These are phyloP conservation scores for Leucophenga montana DNA, from an alignment of 2,888 invertebrate genomes.

Conservation along the genomic window DNA sequence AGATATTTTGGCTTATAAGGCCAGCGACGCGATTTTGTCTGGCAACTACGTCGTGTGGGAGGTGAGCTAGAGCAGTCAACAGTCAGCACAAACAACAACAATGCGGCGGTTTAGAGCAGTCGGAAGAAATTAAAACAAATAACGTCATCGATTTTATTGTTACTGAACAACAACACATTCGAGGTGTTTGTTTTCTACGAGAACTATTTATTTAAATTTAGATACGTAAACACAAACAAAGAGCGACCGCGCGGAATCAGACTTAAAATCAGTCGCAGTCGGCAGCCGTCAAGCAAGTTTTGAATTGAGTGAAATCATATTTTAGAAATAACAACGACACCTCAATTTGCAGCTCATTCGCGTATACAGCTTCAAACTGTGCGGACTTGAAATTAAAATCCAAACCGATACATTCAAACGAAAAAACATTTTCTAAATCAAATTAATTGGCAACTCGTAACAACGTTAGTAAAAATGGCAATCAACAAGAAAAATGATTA, in stretches of 20 bases:
- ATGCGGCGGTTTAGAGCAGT: not conserved
- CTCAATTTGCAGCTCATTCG: slow-evolving; percentile 46
- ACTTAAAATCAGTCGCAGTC: too few species aligned
- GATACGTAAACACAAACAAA: not conserved
- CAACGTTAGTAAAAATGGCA: slow-evolving; percentile 61
- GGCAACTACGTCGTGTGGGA: not conserved
- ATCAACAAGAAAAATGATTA: slow-evolving; percentile 68
- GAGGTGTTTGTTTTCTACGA: not conserved
- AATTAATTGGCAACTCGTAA: too few species aligned
- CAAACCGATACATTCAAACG: not conserved
- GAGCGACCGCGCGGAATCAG: not conserved
- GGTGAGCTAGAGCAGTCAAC: not conserved
- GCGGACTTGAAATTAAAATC: not conserved
- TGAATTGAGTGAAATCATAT: slow-evolving; percentile 56
- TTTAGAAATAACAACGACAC: slow-evolving; percentile 52
- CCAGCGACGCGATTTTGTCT: not conserved
- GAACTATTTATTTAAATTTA: slow-evolving; percentile 12
- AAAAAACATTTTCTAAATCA: too few species aligned
- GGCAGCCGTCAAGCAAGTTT: slow-evolving; percentile 18
- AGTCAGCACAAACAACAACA: slow-evolving; percentile 14
- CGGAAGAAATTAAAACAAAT: slow-evolving; percentile 21
- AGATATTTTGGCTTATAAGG: slow-evolving; percentile 16
- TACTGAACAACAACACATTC: not conserved
- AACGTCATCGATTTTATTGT: slow-evolving; percentile 21
- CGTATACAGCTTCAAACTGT: slow-evolving; percentile 36